Evolutionary conservation across 2,797 vertebrate species (phyloP).

Genomic region (Darevskia nairensis): DNA sequence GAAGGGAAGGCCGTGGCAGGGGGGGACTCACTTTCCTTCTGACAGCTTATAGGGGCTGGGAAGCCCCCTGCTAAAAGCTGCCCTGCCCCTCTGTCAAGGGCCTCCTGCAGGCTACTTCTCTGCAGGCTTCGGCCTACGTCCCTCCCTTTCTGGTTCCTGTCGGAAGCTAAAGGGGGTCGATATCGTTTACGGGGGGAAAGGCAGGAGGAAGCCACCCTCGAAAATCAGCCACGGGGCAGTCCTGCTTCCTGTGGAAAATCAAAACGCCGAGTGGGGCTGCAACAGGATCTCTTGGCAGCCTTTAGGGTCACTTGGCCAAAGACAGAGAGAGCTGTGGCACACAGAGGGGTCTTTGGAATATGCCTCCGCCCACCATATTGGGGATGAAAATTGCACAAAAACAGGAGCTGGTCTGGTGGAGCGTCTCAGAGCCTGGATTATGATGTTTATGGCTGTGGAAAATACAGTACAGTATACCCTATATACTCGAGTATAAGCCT

Average conservation of each 20-base stretch:
- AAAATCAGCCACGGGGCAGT: neutral
- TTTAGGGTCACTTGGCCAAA: neutral
- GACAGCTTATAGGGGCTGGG: neutral
- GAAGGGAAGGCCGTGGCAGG: neutral
- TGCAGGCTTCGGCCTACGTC: neutral
- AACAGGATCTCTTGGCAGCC: neutral
- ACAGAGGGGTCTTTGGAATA: neutral
- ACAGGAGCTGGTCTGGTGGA: neutral
- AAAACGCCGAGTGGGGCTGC: neutral
- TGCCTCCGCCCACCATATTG: no score
- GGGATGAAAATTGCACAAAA: neutral
- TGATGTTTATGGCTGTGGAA: neutral
- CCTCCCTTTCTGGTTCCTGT: neutral
- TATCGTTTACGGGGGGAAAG: neutral
- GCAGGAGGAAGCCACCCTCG: neutral
- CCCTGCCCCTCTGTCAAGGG: conserved; percentile 19
- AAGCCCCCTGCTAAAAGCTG: neutral
- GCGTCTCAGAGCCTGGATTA: neutral
- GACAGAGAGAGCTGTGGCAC: no score
- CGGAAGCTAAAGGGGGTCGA: neutral
- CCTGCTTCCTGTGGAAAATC: neutral
- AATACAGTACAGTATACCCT: no score
- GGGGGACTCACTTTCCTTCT: neutral
- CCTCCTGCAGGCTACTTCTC: neutral
- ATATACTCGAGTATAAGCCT: no score